Conservation (phyloP, 2,797 vertebrate genomes). For the Bradypus variegatus region DNA sequence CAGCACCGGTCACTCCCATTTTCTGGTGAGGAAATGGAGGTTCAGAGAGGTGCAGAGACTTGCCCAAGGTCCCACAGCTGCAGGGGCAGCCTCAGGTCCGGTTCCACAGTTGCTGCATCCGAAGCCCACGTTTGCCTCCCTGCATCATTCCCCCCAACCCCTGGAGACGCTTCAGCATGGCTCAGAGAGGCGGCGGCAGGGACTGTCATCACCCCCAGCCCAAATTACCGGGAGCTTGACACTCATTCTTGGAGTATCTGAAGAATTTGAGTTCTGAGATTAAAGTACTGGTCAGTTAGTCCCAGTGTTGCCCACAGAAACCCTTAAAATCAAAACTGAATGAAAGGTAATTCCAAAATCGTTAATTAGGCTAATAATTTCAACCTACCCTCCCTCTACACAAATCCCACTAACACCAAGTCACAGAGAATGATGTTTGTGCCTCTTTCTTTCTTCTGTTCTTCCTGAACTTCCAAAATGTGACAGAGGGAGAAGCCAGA, state of each 20-base stretch:
- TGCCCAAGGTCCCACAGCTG: not conserved
- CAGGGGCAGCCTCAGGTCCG: not conserved
- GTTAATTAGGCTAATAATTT: not conserved
- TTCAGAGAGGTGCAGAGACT: not conserved
- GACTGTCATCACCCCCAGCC: not conserved
- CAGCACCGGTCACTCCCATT: not conserved
- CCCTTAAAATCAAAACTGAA: not conserved
- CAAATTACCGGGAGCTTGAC: not conserved
- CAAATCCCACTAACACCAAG: not conserved
- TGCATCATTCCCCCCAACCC: not conserved
- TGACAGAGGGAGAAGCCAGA: not conserved
- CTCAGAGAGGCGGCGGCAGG: not conserved
- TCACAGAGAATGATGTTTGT: not conserved
- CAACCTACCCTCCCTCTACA: not conserved
- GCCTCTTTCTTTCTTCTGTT: not conserved
- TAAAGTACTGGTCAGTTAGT: not conserved
- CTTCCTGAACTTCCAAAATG: not conserved
- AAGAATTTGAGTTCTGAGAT: not conserved
- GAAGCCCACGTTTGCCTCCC: not conserved
- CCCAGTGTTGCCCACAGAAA: not conserved
- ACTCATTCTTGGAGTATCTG: not conserved
- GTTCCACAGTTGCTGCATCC: not conserved
- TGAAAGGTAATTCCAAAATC: constrained; percentile 1
- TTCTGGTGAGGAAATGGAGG: not conserved
- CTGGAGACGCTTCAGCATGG: not conserved